Conservation (phyloP, 2,888 invertebrate genomes). For the Idaea biselata region DNA sequence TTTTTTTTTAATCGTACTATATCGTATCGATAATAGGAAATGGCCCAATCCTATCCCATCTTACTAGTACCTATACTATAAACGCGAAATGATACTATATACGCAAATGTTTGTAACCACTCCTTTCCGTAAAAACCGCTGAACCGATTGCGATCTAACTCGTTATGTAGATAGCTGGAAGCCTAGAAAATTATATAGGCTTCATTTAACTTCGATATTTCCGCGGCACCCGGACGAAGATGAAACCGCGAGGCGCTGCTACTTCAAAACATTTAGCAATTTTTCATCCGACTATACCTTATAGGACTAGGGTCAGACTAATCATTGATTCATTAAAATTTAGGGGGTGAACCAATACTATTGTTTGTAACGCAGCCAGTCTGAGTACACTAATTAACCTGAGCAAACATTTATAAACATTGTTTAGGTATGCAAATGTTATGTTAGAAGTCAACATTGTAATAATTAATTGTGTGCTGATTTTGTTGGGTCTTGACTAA, state of each 20-base stretch:
- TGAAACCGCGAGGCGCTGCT: too few relatives aligned
- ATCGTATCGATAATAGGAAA: too few relatives aligned
- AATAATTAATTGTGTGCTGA: constrained; percentile 25
- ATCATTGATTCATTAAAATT: constrained; percentile 74
- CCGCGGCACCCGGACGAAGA: too few relatives aligned
- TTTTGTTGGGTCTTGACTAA: constrained; percentile 14
- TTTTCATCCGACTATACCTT: constrained; percentile 28
- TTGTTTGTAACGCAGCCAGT: constrained; percentile 43
- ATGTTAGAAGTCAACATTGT: constrained; percentile 36
- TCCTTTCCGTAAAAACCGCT: too few relatives aligned
- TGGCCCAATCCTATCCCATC: too few relatives aligned
- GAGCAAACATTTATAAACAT: constrained; percentile 57
- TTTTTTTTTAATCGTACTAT: too few relatives aligned
- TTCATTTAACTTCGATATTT: background rate
- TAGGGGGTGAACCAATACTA: constrained; percentile 54
- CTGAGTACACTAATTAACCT: constrained; percentile 67
- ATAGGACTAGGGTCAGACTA: constrained; percentile 57
- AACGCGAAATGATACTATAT: too few relatives aligned
- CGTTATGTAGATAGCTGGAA: too few relatives aligned
- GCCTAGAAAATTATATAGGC: background rate
- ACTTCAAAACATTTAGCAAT: background rate
- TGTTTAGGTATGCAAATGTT: constrained; percentile 28
- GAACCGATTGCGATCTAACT: too few relatives aligned
- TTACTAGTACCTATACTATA: too few relatives aligned
- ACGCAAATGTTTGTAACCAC: too few relatives aligned